A percentile compares a stretch with the other conserved stretches of the same genome.
These are phyloP conservation scores for Gymnothorax reevesii DNA, from an alignment of 2,797 vertebrate genomes.

Conservation along the genomic window DNA sequence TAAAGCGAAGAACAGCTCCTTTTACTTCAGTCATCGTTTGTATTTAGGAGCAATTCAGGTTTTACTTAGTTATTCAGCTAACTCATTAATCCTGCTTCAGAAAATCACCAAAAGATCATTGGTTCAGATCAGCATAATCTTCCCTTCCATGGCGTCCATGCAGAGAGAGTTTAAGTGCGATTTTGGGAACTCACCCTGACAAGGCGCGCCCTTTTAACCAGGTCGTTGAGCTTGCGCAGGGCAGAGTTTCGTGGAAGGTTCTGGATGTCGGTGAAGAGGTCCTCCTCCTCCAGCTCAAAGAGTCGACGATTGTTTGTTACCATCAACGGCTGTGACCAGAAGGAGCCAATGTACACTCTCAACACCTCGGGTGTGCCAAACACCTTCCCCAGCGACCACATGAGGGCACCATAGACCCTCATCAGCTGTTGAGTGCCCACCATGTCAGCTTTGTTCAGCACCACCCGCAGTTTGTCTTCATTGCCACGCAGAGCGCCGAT, in stretches of 20 bases:
- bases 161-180: neutral
- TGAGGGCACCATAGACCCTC: slow-evolving; percentile 89
- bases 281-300: slow-evolving; percentile 87
- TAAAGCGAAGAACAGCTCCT: too few relatives aligned
- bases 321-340: slow-evolving; percentile 86
- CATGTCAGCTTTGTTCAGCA: slow-evolving; percentile 90
- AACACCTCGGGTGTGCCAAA: slow-evolving; percentile 88
- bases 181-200: slow-evolving; percentile 77
- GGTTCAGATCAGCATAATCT: neutral
- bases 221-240: slow-evolving; percentile 85
- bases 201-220: slow-evolving; percentile 84
- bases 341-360: slow-evolving; percentile 87
- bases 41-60: too few relatives aligned
- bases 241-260: slow-evolving; percentile 84
- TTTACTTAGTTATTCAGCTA: too few relatives aligned
- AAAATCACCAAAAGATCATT: neutral
- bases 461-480: slow-evolving; percentile 91
- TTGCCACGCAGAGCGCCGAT: slow-evolving; percentile 83
- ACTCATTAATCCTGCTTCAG: too few relatives aligned
- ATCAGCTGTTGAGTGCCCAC: slow-evolving; percentile 90
- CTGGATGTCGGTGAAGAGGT: slow-evolving; percentile 85
- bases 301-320: slow-evolving; percentile 79
- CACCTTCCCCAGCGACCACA: slow-evolving; percentile 92
- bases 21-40: too few relatives aligned
- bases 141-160: neutral